Percentiles rank a stretch among this genome's conserved stretches.
These are phyloP conservation scores for Auanema sp. DNA, from an alignment of 2,888 invertebrate genomes.

Conservation along the genomic window DNA sequence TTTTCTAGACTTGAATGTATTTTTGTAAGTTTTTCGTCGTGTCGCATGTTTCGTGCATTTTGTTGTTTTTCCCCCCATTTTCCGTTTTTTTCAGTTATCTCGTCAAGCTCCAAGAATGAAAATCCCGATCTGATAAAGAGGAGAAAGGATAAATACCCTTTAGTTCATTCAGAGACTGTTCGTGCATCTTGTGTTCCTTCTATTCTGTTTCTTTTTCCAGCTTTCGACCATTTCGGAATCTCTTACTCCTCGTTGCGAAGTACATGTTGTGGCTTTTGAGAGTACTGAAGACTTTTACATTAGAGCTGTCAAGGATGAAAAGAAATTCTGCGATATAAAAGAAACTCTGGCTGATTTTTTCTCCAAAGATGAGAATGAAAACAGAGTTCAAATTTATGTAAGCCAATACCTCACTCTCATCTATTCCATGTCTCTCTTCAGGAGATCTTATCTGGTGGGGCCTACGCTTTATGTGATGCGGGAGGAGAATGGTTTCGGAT, in stretches of 20 bases:
- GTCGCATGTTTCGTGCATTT: constrained; percentile 10
- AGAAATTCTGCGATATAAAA: constrained; percentile 18
- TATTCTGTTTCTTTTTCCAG: constrained; percentile 11
- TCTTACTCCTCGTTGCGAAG: constrained; percentile 10
- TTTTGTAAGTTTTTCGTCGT: constrained; percentile 5
- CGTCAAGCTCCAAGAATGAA: constrained; percentile 24
- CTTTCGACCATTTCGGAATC: constrained; percentile 7
- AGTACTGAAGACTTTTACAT: constrained; percentile 22
- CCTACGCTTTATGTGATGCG: constrained; percentile 43
- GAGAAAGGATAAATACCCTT: constrained; percentile 38
- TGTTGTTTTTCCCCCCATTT: background rate
- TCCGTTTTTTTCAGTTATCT: constrained; percentile 20
- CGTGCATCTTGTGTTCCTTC: background rate
- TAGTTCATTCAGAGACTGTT: constrained; percentile 33
- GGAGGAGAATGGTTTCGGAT: constrained; percentile 46
- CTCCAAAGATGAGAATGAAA: constrained; percentile 21
- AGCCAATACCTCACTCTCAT: background rate
- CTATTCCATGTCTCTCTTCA: constrained; percentile 14
- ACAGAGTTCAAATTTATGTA: constrained; percentile 41
- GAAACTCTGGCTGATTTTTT: constrained; percentile 20
- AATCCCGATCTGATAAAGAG: constrained; percentile 32
- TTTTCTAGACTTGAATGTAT: too few species aligned
- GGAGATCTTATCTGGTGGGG: constrained; percentile 44
- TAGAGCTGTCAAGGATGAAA: constrained; percentile 16
- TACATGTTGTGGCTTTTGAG: constrained; percentile 21